These are phyloP conservation scores for Spisula solida DNA, from an alignment of 2,888 invertebrate genomes.

Conservation along the genomic window DNA sequence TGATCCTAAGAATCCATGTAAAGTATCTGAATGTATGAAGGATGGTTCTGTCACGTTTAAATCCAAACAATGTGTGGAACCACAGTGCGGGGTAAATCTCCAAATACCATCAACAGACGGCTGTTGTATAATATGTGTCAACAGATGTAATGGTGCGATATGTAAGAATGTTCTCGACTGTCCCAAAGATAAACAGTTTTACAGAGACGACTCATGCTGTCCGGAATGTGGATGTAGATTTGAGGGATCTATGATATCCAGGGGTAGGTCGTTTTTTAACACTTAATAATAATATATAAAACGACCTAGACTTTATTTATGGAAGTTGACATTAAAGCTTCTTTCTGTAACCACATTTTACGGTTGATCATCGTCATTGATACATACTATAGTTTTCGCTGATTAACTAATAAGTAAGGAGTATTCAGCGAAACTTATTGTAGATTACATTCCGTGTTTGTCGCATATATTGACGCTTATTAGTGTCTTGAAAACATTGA, in stretches of 20 bases:
- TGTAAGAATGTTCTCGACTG: background rate
- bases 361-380: too few relatives aligned
- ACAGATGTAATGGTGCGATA: background rate
- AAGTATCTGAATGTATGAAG: background rate
- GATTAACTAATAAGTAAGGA: too few relatives aligned
- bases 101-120: background rate
- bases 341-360: too few relatives aligned
- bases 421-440: too few relatives aligned
- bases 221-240: background rate
- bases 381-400: too few relatives aligned
- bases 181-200: background rate
- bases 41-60: background rate
- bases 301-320: too few relatives aligned
- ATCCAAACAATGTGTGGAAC: background rate
- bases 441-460: too few relatives aligned
- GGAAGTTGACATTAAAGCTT: too few relatives aligned
- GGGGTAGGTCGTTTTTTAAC: background rate
- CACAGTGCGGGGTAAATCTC: slow-evolving; percentile 2
- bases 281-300: too few relatives aligned
- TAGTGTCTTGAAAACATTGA: too few relatives aligned
- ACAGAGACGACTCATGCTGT: slow-evolving; percentile 25
- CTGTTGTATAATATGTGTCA: slow-evolving; percentile 5
- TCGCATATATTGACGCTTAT: too few relatives aligned
- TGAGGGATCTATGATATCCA: too few relatives aligned
- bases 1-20: slow-evolving; percentile 25